Base-by-base conservation (phyloP, 2,888 invertebrate species). In the Xanthia icteritia region DNA sequence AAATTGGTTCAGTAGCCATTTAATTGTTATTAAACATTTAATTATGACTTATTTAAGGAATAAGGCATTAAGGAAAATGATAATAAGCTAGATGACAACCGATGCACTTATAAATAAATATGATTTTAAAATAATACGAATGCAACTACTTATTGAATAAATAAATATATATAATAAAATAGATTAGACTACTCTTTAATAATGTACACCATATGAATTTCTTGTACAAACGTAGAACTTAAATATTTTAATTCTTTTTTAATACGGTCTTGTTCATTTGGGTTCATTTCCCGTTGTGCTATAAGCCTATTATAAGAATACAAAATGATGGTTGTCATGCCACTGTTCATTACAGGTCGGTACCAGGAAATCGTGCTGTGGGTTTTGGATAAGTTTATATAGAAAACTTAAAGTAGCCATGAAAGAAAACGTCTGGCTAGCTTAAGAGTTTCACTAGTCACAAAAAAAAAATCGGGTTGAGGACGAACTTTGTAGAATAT, bases 31-130 rank as follows among this genome's bases (percentile, higher is more conserved):
- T 68, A 68, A 54, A 39, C 20, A 54, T 54, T 54, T 17, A 36
- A 54, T 9, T 51, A 36, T n/a, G 2, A 36, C n/a, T 68, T n/a
- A 17, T n/a, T n/a, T n/a, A n/a, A n/a, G n/a, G n/a, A n/a, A n/a
- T n/a, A n/a, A n/a, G n/a, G 68, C 36, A 39, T 68, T 68, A 68
- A 54, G 68, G n/a, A 68, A 54, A 68, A 68, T 6, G 0, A n/a
- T 36, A 54, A 54, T 17, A 17, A 3, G n/a, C n/a, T n/a, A 36
- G 36, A 36, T 36, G 9, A n/a, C 9, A 9, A 0, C 23, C 15
- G 23, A 48, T 51, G 31, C 51, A 17, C 11, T 17, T 54, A 36
- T n/a, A 54, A 11, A 54, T 36, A 54, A 54, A 68, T 1, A 36
- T 36, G 6, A 17, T n/a, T 54, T 68, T 54, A 9, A 54, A 31